A percentile compares a stretch with the other conserved stretches of the same genome.
Evolutionary conservation across 1,140 invertebrate genomes (phyloP).

Genomic region (Drosophila fuyamai): DNA sequence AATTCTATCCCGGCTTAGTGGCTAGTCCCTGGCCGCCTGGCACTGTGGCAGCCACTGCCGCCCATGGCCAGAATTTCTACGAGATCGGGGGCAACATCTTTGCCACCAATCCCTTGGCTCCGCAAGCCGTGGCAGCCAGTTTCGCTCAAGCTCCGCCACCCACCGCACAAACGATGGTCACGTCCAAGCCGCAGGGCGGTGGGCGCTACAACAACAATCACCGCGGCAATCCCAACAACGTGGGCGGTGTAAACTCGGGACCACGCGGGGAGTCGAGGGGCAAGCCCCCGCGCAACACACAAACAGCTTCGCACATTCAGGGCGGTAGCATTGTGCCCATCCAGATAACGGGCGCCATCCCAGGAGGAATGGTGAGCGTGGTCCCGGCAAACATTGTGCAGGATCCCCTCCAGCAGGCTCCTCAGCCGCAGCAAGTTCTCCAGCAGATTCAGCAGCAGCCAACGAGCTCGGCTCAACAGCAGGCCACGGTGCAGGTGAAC

Average conservation of each 20-base stretch:
- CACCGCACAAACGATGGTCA: constrained; percentile 67
- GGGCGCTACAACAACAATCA: constrained; percentile 73
- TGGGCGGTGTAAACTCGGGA: constrained; percentile 48
- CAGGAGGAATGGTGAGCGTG: constrained; percentile 69
- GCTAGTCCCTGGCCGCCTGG: constrained; percentile 70
- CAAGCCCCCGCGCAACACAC: constrained; percentile 68
- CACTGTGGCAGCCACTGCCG: constrained; percentile 85
- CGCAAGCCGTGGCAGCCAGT: constrained; percentile 87
- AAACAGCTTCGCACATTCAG: constrained; percentile 62
- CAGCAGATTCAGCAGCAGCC: constrained; percentile 54
- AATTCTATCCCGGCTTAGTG: constrained; percentile 76
- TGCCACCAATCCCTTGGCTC: constrained; percentile 90
- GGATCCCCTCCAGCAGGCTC: constrained; percentile 26
- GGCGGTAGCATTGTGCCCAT: constrained; percentile 69
- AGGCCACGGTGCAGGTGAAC: constrained; percentile 37
- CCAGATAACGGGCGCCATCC: constrained; percentile 58
- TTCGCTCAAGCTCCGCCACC: constrained; percentile 81
- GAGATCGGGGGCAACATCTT: constrained; percentile 90
- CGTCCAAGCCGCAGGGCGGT: constrained; percentile 74
- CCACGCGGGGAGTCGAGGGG: constrained; percentile 65
- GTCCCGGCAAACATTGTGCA: constrained; percentile 67
- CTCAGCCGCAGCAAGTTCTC: constrained; percentile 48
- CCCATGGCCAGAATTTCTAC: constrained; percentile 87
- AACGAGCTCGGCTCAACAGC: constrained; percentile 32
- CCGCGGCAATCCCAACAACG: constrained; percentile 70